Base-by-base conservation (phyloP, 1,140 invertebrate genomes). In the Formica exsecta region DNA sequence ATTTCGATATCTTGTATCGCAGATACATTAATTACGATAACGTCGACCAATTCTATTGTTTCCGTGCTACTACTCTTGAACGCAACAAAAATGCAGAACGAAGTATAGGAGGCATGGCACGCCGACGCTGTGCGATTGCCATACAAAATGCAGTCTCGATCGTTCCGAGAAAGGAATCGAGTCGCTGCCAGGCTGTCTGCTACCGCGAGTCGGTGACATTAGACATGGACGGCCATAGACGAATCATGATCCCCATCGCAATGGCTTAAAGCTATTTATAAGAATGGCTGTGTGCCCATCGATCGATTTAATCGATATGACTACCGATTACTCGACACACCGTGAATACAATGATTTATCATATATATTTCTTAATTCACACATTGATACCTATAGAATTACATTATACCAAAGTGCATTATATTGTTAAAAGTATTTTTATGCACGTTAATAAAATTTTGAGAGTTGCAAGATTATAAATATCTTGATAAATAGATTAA, bases 131-230 rank as follows among this genome's bases (percentile, higher is more conserved):
- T 89, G 91, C 77, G 92, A 91, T 92, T 79, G 81, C 44, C 73
- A 89, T 86, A 90, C 90, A 66, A 92, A 93, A 91, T 61, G 80
- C 71, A 75, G 74, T 59, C 66, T 71, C 71, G 59, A 51, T 38
- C 87, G 73, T 92, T 91, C 91, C 75, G 65, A 89, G 92, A 93
- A 93, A 85, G 90, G 89, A 89, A 91, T 87, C 85, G 87, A 84
- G 80, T 68, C 81, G 92, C 91, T 93, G 93, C 93, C 93, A 93
- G 90, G 92, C 93, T 93, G 93, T 94, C 93, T 94, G 91, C 91
- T 92, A 86, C 90, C 77, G 81, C 41, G 75, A 57, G 25, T 85
- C 89, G 62, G 64, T 73, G 48, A 44, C 85, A 87, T 89, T 90
- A 85, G 66, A 81, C 85, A 92, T 87, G 89, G 87, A 87, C 92